Evolutionary conservation across 2,113 vertebrate species (phyloP).

Genomic region (Suncus etruscus): DNA sequence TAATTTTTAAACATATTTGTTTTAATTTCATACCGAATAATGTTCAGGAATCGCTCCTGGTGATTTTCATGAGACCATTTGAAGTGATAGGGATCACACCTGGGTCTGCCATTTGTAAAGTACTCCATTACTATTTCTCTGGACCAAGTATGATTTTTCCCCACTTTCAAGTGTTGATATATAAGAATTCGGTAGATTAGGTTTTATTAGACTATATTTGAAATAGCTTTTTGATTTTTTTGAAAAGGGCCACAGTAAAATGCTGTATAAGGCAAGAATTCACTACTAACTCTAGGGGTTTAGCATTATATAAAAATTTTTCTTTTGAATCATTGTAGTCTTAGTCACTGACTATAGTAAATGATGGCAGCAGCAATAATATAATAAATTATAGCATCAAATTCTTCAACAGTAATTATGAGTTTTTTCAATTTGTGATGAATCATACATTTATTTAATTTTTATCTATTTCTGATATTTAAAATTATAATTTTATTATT

Average conservation of each 20-base stretch:
- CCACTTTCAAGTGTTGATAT: not conserved
- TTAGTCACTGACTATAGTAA: not conserved
- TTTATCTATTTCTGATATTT: slow-evolving; percentile 53
- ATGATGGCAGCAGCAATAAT: not conserved
- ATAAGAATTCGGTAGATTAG: not conserved
- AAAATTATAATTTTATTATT: not conserved
- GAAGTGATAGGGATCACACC: too few relatives aligned
- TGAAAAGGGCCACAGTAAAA: slow-evolving; percentile 37
- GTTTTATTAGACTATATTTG: not conserved
- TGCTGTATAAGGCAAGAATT: slow-evolving; percentile 5
- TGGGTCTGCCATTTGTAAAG: not conserved
- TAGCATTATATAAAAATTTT: not conserved
- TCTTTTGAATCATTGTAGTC: slow-evolving; percentile 18
- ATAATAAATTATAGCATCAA: not conserved
- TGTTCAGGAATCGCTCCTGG: too few relatives aligned
- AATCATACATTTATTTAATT: slow-evolving; percentile 8
- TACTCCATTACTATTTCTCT: not conserved
- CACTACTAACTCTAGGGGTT: not conserved
- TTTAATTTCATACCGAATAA: too few relatives aligned
- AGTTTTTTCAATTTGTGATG: not conserved
- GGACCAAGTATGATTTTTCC: not conserved
- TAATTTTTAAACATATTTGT: too few relatives aligned
- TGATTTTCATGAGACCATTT: too few relatives aligned
- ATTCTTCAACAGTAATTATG: not conserved
- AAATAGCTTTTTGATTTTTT: not conserved